A percentile compares a stretch with the other conserved stretches of the same genome.
phyloP scores from a whole-genome alignment of 1,140 invertebrate species.

The Harlomillsia oculata region DNA sequence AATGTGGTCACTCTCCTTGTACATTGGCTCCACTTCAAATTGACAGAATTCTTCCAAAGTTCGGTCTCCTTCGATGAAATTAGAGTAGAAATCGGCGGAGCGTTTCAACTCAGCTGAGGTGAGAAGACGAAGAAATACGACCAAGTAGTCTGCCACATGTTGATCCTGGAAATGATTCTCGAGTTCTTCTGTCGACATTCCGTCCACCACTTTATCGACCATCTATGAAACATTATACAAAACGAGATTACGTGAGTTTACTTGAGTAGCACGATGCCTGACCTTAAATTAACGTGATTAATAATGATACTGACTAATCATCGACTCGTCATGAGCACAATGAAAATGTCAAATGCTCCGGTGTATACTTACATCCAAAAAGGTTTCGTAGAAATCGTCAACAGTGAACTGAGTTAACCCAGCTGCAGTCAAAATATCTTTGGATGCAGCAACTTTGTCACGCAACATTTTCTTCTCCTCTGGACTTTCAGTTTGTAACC shows the following conservation, averaged over 20 bases:
- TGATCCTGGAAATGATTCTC: constrained; percentile 44
- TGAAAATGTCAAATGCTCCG: too few species aligned
- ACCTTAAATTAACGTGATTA: too few species aligned
- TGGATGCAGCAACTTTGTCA: constrained; percentile 70
- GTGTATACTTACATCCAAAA: constrained; percentile 33
- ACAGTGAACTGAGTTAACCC: constrained; percentile 93
- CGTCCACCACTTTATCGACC: constrained; percentile 31
- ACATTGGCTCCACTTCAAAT: constrained; percentile 92
- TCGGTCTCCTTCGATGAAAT: constrained; percentile 90
- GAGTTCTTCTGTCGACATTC: constrained; percentile 40
- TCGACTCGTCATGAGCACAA: too few species aligned
- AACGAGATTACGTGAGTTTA: too few species aligned
- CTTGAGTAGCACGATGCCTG: too few species aligned
- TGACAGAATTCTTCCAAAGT: constrained; percentile 51
- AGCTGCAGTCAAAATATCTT: constrained; percentile 72
- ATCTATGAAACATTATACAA: too few species aligned
- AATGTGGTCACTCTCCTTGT: constrained; percentile 95
- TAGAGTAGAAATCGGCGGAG: constrained; percentile 74
- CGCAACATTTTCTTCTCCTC: constrained; percentile 62
- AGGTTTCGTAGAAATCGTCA: constrained; percentile 89
- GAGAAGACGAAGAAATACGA: constrained; percentile 86
- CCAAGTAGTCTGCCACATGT: constrained; percentile 74
- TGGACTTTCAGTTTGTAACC: constrained; percentile 67
- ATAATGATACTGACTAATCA: too few species aligned
- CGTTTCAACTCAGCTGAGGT: constrained; percentile 86